Conservation (phyloP, 2,888 invertebrate species). For the Metalampra italica region DNA sequence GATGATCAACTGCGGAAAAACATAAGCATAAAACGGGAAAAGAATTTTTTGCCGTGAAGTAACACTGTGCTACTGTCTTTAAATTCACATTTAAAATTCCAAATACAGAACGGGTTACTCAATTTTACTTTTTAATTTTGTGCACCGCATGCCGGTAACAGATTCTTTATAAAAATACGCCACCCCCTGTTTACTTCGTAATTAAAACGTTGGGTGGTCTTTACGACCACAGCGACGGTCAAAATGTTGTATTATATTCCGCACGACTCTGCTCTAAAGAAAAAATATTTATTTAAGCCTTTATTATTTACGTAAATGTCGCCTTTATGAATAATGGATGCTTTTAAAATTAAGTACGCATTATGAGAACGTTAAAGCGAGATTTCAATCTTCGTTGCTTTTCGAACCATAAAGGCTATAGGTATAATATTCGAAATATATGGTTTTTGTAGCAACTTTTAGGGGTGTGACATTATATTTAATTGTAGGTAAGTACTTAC, state of each 20-base stretch:
- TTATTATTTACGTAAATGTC: slow-evolving; percentile 37
- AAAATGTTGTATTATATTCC: slow-evolving; percentile 31
- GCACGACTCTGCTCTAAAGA: slow-evolving; percentile 20
- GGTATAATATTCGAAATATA: too few species aligned
- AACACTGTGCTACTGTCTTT: background rate
- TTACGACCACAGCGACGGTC: slow-evolving; percentile 27
- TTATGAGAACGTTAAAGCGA: background rate
- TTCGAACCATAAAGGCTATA: too few species aligned
- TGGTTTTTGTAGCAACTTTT: too few species aligned
- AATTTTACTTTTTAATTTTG: slow-evolving; percentile 7
- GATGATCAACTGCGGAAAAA: too few species aligned
- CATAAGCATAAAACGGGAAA: too few species aligned
- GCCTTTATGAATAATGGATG: slow-evolving; percentile 32
- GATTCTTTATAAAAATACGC: slow-evolving; percentile 24
- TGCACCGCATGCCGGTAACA: slow-evolving; percentile 8
- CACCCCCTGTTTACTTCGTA: slow-evolving; percentile 37
- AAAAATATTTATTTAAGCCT: slow-evolving; percentile 33
- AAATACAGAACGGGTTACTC: slow-evolving; percentile 3
- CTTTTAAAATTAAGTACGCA: slow-evolving; percentile 1
- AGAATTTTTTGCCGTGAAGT: too few species aligned
- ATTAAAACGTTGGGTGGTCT: slow-evolving; percentile 43
- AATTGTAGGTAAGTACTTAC: too few species aligned
- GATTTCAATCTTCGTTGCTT: background rate
- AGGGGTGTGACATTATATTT: too few species aligned
- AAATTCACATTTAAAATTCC: slow-evolving; percentile 1